A percentile compares a stretch with the other conserved stretches of the same genome.
Conservation (phyloP, 2,888 invertebrate species). For the Parnassius smintheus region DNA sequence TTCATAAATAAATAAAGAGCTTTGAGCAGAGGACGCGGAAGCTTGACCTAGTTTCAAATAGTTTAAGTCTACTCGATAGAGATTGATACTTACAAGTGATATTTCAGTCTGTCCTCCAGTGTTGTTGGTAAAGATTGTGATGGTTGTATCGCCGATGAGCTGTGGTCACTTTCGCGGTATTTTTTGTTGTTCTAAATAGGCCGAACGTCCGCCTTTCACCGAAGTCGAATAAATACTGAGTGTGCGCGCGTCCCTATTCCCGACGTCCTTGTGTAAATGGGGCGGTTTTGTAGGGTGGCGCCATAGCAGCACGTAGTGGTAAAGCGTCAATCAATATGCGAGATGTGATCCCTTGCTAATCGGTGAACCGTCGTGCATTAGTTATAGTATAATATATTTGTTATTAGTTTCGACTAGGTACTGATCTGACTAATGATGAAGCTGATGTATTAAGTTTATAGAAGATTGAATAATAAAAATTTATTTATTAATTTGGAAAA, state of each 20-base stretch:
- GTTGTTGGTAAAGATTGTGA: slow-evolving; percentile 38
- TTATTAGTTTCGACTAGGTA: too few species aligned
- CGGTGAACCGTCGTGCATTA: slow-evolving; percentile 36
- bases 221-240: slow-evolving; percentile 65
- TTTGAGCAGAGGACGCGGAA: slow-evolving; percentile 67
- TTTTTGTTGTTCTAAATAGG: slow-evolving; percentile 35
- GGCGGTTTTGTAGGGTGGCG: slow-evolving; percentile 75
- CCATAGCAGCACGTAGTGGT: slow-evolving; percentile 67
- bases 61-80: slow-evolving; percentile 24
- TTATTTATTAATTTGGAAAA: too few species aligned
- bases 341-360: slow-evolving; percentile 66
- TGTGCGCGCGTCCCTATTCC: slow-evolving; percentile 77
- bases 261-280: slow-evolving; percentile 74
- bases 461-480: too few species aligned
- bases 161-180: slow-evolving; percentile 52
- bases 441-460: too few species aligned
- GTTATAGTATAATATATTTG: neutral
- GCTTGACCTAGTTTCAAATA: slow-evolving; percentile 66
- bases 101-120: slow-evolving; percentile 64
- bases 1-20: slow-evolving; percentile 64
- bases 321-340: slow-evolving; percentile 78
- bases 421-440: too few species aligned
- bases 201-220: slow-evolving; percentile 58
- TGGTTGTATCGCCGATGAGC: slow-evolving; percentile 34
- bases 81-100: slow-evolving; percentile 63